Base-by-base conservation (phyloP, 1,140 invertebrate species). In the Drusus annulatus region DNA sequence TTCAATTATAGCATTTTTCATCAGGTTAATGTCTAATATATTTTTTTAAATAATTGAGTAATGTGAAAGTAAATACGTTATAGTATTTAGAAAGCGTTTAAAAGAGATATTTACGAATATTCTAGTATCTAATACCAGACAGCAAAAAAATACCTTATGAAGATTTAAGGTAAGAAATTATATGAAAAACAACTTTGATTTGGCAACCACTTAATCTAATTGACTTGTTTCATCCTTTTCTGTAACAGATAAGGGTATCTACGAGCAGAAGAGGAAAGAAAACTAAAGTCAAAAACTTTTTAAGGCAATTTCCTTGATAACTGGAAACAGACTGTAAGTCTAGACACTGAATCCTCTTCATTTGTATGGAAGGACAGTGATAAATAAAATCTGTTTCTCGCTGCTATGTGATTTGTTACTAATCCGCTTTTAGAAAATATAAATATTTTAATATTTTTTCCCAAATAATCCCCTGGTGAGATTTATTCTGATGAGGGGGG, bases 321-420 rank as follows among this genome's bases (percentile, higher is more conserved):
- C 75, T 77, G 2, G 19, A 28, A 23, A 50, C 58, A 36, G 75
- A 77, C 75, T 63, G 17, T 17, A 16, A 63, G 75, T 77, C 75
- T 63, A 77, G 73, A 75, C 73, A 31, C 28, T 23, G 3, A 19
- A 62, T 62, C n/a, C 21, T 62, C 65, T 25, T 62, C 58, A 62
- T 25, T 25, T 62, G 21, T 62, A 13, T 23, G 21, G 21, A 23
- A 62, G 58, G 21, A 62, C n/a, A 62, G 21, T 5, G 13, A 19
- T 21, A 62, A 62, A 62, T 62, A 4, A 62, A 3, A 62, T 62
- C 58, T 62, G 17, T 21, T 62, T 25, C 58, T 21, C 17, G 58
- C 52, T 21, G 58, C 21, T 21, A 21, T 6, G 23, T 62, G 58
- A 62, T 62, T 62, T 21, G 58, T 62, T 62, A 21, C n/a, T 1